Evolutionary conservation across 2,888 invertebrate species (phyloP), one percentile per base, ranked within the genome.

Genomic region (Nomada fucata): DNA sequence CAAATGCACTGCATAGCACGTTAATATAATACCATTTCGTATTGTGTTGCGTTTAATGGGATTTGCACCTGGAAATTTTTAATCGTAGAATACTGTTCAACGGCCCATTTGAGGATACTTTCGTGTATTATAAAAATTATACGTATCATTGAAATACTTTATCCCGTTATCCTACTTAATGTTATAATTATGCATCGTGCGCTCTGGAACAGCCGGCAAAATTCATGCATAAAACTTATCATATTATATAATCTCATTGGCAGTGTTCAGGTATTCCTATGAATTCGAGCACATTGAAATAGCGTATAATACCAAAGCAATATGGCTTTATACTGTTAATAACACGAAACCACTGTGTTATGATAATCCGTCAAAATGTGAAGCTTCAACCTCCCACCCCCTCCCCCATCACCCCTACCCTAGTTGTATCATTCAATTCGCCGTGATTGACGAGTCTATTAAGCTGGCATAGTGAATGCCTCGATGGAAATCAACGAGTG

Each of bases 361-460:
- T 88, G 88, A 88, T 88, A 88, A 88, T 88, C 88, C 88, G 88
- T 88, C 86, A 87, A 88, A 88, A 88, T 79, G 77, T 69, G 80
- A 85, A 82, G 86, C 86, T 86, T 81, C 65, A 9, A 5, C 20
- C 15, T 26, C 20, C 57, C 23, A 23, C 29, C 20, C 44, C 23
- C 15, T 81, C 85, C 64, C 79, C 68, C 69, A 74, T 23, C 23
- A 0, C 36, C 9, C 29, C 36, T 5, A 36, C 36, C 79, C 81
- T 10, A 70, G 87, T 86, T 79, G 83, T 83, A 88, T 86, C 85
- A 87, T 88, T 86, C 81, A 83, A 87, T 87, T 82, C 85, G 74
- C 75, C 73, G 85, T 88, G 88, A 88, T 88, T 88, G 88, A 88
- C 88, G 88, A 88, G 88, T 88, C 86, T 88, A 88, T 88, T 88